Conservation (phyloP, 2,888 invertebrate species). For the Ormyrus labotus region DNA sequence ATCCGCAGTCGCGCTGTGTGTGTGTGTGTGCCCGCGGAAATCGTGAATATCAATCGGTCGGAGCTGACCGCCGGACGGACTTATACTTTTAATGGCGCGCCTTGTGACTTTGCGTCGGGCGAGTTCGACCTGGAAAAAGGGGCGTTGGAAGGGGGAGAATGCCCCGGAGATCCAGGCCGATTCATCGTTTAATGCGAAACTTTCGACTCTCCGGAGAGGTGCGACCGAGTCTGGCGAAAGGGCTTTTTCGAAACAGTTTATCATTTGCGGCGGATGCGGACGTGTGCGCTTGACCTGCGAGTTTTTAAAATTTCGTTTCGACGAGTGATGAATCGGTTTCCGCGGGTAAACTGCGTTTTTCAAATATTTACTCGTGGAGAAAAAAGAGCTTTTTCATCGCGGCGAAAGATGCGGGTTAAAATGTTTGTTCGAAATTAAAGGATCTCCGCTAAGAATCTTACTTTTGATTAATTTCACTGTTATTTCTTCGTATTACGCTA, state of each 20-base stretch:
- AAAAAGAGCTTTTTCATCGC: too few relatives aligned
- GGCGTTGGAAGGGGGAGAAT: conserved; percentile 4
- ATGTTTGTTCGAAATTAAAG: too few relatives aligned
- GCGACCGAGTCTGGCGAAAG: neutral
- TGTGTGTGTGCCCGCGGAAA: conserved; percentile 7
- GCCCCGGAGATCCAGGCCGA: conserved; percentile 20
- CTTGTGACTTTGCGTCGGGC: neutral
- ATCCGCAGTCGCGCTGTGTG: conserved; percentile 20
- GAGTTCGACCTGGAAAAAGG: neutral
- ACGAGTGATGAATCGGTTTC: too few relatives aligned
- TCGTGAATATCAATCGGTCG: conserved; percentile 59
- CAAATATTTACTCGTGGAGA: too few relatives aligned
- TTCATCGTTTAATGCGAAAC: conserved; percentile 28
- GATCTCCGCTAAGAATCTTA: too few relatives aligned
- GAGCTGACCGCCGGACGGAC: conserved; percentile 19
- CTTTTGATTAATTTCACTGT: too few relatives aligned
- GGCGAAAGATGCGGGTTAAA: too few relatives aligned
- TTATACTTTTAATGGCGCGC: conserved; percentile 46
- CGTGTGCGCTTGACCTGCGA: too few relatives aligned
- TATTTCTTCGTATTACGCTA: too few relatives aligned
- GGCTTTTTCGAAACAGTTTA: conserved; percentile 7
- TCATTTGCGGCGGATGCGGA: neutral
- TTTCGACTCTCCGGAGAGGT: conserved; percentile 4
- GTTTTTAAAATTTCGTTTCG: too few relatives aligned
- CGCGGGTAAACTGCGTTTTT: too few relatives aligned